A percentile compares a stretch with the other conserved stretches of the same genome.
Evolutionary conservation across 2,888 invertebrate genomes (phyloP).

Genomic region (Dorcus parallelipipedus): DNA sequence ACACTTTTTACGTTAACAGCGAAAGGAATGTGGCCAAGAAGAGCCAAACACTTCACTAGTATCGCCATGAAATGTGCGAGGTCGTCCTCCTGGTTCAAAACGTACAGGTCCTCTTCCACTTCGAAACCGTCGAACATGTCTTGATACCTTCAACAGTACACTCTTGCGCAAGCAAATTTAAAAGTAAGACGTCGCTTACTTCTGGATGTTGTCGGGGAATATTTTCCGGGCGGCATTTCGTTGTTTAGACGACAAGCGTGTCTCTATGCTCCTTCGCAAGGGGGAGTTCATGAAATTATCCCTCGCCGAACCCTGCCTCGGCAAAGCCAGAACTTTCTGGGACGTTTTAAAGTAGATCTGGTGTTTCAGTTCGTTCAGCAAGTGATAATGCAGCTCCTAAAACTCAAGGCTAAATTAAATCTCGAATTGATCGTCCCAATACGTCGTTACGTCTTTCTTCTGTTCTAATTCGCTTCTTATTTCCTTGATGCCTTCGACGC

Average conservation of each 20-base stretch:
- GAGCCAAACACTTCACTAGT: slow-evolving; percentile 80
- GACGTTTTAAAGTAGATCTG: slow-evolving; percentile 62
- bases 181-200: slow-evolving; percentile 14
- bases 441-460: slow-evolving; percentile 55
- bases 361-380: slow-evolving; percentile 68
- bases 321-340: slow-evolving; percentile 48
- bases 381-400: slow-evolving; percentile 63
- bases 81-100: slow-evolving; percentile 59
- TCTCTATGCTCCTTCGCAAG: slow-evolving; percentile 57
- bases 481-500: slow-evolving; percentile 81
- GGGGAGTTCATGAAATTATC: slow-evolving; percentile 51
- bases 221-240: slow-evolving; percentile 55
- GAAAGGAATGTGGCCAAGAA: slow-evolving; percentile 79
- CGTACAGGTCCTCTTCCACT: slow-evolving; percentile 57
- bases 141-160: slow-evolving; percentile 30
- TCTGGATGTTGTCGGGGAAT: slow-evolving; percentile 47
- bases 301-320: slow-evolving; percentile 60
- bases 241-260: slow-evolving; percentile 57
- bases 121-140: slow-evolving; percentile 44
- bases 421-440: not conserved
- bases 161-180: slow-evolving; percentile 2
- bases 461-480: slow-evolving; percentile 71
- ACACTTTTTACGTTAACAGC: slow-evolving; percentile 67
- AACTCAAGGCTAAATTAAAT: slow-evolving; percentile 10
- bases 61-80: slow-evolving; percentile 72